phyloP scores from a whole-genome alignment of 1,140 invertebrate genomes.

The Oreohelix idahoensis region DNA sequence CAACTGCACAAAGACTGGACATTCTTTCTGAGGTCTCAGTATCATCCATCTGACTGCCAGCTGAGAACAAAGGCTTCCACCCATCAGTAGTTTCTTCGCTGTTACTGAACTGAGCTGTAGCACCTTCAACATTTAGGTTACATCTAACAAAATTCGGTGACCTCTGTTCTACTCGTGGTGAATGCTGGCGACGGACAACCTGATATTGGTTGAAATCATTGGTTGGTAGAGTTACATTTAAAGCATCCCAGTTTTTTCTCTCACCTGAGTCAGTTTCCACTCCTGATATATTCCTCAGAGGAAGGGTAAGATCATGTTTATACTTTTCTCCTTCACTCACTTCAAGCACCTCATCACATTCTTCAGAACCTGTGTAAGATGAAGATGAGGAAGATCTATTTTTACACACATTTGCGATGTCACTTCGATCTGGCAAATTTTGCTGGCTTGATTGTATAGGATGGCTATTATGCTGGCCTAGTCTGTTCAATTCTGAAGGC shows the following conservation, averaged over 20 bases:
- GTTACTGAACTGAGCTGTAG: neutral
- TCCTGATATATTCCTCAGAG: neutral
- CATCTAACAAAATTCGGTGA: neutral
- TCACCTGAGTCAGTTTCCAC: neutral
- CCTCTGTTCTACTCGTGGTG: slow-evolving; percentile 5
- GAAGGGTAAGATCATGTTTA: neutral
- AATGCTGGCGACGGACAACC: slow-evolving; percentile 10
- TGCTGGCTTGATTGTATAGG: neutral
- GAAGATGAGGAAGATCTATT: slow-evolving; percentile 31
- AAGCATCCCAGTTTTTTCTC: neutral
- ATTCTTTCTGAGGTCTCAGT: neutral
- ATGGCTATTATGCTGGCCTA: neutral
- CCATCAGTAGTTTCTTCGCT: neutral
- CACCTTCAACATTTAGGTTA: neutral
- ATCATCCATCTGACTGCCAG: slow-evolving; percentile 2
- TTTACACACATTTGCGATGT: slow-evolving; percentile 29
- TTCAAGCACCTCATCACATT: slow-evolving; percentile 33
- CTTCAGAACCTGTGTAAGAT: slow-evolving; percentile 28
- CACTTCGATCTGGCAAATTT: neutral
- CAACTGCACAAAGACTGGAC: slow-evolving; percentile 38
- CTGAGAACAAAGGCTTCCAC: neutral
- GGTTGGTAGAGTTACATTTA: neutral
- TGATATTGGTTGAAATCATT: neutral
- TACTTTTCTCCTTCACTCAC: neutral
- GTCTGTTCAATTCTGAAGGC: neutral